phyloP scores from a whole-genome alignment of 2,797 vertebrate genomes.

The Pogonophryne albipinna region DNA sequence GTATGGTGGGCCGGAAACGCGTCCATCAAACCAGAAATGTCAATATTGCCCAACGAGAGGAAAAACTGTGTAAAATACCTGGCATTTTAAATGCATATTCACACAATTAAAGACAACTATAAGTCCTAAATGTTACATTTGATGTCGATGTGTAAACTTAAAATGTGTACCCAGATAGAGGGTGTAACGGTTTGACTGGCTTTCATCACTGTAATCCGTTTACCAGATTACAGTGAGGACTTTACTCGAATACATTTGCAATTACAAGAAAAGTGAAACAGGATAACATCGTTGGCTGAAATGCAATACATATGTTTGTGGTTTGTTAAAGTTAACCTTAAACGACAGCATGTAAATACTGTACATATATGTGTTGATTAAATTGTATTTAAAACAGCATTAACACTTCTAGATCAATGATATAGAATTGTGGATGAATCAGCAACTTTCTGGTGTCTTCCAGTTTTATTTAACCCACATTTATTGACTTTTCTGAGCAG shows the following conservation, averaged over 20 bases:
- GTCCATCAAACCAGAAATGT: slow-evolving; percentile 73
- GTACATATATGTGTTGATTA: no score
- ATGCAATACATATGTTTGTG: background rate
- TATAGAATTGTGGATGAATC: no score
- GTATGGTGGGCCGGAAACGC: slow-evolving; percentile 72
- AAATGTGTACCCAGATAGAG: background rate
- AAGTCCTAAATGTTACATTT: rapidly evolving
- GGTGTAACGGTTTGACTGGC: background rate
- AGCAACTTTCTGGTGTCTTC: background rate
- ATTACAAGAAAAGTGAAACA: background rate
- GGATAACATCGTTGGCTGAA: background rate
- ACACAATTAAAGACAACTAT: background rate
- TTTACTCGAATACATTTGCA: background rate
- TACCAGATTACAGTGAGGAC: slow-evolving; percentile 11
- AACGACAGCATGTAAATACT: background rate
- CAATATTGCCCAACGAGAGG: slow-evolving; percentile 58
- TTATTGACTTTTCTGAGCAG: background rate
- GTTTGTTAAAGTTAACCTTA: background rate
- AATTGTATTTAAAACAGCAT: background rate
- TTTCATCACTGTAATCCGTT: slow-evolving; percentile 37
- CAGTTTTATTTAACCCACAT: background rate
- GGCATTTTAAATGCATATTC: background rate
- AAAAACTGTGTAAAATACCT: slow-evolving; percentile 7
- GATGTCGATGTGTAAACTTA: background rate
- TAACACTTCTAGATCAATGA: no score